These are phyloP conservation scores for Antennarius striatus DNA, from an alignment of 2,113 vertebrate species.

Conservation along the genomic window DNA sequence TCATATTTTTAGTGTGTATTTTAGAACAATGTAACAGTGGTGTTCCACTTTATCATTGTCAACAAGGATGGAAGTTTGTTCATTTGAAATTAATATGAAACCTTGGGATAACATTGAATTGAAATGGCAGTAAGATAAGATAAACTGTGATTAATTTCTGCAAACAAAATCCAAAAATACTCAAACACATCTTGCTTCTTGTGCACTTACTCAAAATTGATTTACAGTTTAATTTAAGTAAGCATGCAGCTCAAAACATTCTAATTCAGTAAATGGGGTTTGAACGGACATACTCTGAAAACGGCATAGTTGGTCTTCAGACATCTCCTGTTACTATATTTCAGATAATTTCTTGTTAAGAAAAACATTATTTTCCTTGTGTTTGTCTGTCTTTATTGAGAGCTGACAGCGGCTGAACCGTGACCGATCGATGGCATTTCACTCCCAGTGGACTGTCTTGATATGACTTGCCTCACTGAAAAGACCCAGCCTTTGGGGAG, in stretches of 20 bases:
- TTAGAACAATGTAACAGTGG: too few species aligned
- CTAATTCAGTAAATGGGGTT: neutral
- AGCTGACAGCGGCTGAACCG: slow-evolving; percentile 12
- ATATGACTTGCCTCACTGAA: slow-evolving; percentile 51
- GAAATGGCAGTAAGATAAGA: too few species aligned
- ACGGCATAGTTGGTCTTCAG: neutral
- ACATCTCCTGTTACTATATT: neutral
- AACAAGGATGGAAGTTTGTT: too few species aligned
- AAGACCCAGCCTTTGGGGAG: slow-evolving; percentile 28
- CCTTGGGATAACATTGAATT: too few species aligned
- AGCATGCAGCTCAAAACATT: neutral
- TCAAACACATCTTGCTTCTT: neutral
- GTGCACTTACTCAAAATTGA: neutral
- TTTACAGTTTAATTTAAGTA: neutral
- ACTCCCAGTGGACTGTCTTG: slow-evolving; percentile 44
- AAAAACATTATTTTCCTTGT: slow-evolving; percentile 2
- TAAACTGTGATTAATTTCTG: too few species aligned
- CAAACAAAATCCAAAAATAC: too few species aligned
- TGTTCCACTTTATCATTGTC: too few species aligned
- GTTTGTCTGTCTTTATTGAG: slow-evolving; percentile 28
- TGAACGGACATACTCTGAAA: neutral
- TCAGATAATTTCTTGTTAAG: slow-evolving; percentile 3
- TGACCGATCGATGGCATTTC: slow-evolving; percentile 47
- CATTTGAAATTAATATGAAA: too few species aligned
- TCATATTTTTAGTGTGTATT: too few species aligned